Evolutionary conservation across 2,888 invertebrate species (phyloP).

Genomic region (Diaphora mendica): DNA sequence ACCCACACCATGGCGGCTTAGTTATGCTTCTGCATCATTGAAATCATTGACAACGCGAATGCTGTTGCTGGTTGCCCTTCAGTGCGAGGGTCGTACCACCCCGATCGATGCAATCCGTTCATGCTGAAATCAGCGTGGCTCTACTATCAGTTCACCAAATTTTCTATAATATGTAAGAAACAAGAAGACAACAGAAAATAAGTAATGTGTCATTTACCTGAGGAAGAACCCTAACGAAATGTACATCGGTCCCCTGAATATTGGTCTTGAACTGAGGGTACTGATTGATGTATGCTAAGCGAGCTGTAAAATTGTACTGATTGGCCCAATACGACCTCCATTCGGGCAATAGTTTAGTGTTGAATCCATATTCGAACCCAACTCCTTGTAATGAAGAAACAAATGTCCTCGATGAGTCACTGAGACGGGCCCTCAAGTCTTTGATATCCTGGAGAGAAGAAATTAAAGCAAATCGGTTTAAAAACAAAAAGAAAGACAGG

Average conservation of each 20-base stretch:
- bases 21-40: too few species aligned
- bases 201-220: slow-evolving; percentile 49
- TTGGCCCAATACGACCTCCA: slow-evolving; percentile 92
- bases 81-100: too few species aligned
- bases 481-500: neutral
- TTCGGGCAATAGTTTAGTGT: slow-evolving; percentile 87
- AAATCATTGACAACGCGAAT: too few species aligned
- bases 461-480: neutral
- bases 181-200: too few species aligned
- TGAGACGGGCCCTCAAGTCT: slow-evolving; percentile 68
- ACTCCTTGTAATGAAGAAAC: slow-evolving; percentile 89
- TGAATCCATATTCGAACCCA: slow-evolving; percentile 94
- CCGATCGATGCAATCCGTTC: too few species aligned
- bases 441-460: slow-evolving; percentile 60
- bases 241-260: slow-evolving; percentile 91
- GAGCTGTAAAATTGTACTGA: slow-evolving; percentile 87
- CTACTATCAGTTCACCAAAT: too few species aligned
- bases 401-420: slow-evolving; percentile 56
- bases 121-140: too few species aligned
- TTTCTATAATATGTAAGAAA: too few species aligned
- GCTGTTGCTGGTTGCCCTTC: too few species aligned
- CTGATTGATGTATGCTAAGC: slow-evolving; percentile 89
- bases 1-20: too few species aligned
- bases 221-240: slow-evolving; percentile 82
- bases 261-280: slow-evolving; percentile 92